phyloP scores from a whole-genome alignment of 53 echinoderm and acorn worm genomes.

The Apostichopus leukothele region DNA sequence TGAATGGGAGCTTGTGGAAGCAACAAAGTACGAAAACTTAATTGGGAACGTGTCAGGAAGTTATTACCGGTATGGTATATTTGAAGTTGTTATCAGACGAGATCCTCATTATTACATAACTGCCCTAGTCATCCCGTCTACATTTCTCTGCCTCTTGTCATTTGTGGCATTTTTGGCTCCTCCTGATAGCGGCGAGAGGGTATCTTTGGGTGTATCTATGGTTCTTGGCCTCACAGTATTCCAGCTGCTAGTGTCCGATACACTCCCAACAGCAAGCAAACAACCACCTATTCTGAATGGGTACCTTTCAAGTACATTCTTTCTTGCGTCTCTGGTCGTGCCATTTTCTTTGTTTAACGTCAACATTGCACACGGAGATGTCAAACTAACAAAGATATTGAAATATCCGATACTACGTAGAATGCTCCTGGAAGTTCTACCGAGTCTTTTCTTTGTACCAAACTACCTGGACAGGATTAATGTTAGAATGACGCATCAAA shows the following conservation, averaged over 20 bases:
- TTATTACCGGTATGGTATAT: background rate
- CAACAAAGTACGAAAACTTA: background rate
- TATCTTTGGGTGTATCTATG: background rate
- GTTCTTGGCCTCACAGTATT: background rate
- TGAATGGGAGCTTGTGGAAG: background rate
- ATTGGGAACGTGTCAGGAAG: background rate
- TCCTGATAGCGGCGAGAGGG: conserved; percentile 2
- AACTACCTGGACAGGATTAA: background rate
- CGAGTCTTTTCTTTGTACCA: background rate
- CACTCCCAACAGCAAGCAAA: background rate
- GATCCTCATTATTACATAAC: background rate
- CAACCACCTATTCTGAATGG: background rate
- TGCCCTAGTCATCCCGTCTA: background rate
- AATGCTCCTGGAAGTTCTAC: background rate
- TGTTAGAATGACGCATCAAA: too few relatives aligned
- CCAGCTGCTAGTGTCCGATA: background rate
- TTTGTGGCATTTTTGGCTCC: background rate
- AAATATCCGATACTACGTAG: background rate
- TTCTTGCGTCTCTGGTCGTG: background rate
- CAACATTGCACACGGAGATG: background rate
- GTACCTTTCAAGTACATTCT: background rate
- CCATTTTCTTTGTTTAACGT: background rate
- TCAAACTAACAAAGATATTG: background rate
- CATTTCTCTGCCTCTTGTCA: background rate
- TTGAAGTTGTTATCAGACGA: background rate